phyloP scores from a whole-genome alignment of 2,113 vertebrate genomes.

The Pterocles gutturalis region DNA sequence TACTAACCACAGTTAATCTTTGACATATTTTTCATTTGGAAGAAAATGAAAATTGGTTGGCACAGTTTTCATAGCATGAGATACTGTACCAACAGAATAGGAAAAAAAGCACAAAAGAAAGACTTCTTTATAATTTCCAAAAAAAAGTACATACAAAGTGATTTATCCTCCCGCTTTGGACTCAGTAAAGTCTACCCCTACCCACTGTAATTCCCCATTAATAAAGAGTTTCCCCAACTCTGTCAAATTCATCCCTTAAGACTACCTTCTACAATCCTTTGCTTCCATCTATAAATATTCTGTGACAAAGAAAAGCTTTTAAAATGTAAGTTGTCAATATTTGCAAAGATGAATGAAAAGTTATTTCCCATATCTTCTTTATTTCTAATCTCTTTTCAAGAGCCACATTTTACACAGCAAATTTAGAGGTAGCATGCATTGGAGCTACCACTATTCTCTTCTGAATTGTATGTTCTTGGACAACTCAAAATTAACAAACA shows the following conservation, averaged over 20 bases:
- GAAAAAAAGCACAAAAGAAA: not conserved
- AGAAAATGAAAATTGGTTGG: not conserved
- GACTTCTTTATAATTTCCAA: not conserved
- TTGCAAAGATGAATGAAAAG: not conserved
- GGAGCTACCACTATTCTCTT: not conserved
- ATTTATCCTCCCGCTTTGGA: not conserved
- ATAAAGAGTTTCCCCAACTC: not conserved
- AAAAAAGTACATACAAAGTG: not conserved
- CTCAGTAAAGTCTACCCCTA: not conserved
- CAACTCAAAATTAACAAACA: not conserved
- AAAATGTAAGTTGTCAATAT: not conserved
- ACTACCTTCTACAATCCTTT: not conserved
- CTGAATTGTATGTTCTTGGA: not conserved
- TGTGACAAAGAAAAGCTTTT: not conserved
- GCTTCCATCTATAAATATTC: not conserved
- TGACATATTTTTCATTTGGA: not conserved
- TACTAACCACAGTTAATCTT: not conserved
- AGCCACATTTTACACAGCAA: not conserved
- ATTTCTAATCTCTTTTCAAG: not conserved
- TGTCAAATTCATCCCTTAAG: not conserved
- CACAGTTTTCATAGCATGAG: not conserved
- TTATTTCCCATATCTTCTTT: not conserved
- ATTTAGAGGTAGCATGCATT: not conserved
- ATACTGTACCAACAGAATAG: not conserved
- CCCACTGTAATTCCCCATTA: not conserved